Percentiles rank a stretch among this genome's conserved stretches.
These are phyloP conservation scores for Leptura quadrifasciata DNA, from an alignment of 2,888 invertebrate species.

Conservation along the genomic window DNA sequence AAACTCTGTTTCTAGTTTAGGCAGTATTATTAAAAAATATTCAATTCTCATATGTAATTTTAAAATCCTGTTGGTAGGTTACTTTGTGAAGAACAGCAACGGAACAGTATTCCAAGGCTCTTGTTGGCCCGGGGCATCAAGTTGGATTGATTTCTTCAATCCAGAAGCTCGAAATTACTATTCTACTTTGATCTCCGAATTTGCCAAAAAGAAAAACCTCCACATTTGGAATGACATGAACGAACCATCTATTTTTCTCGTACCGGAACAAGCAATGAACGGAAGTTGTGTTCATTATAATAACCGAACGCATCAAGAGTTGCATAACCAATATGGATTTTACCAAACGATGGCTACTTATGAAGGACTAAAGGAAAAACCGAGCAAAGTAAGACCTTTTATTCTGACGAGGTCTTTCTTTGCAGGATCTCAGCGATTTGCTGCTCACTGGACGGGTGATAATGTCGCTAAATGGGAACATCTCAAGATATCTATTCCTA, in stretches of 20 bases:
- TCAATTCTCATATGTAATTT: not conserved
- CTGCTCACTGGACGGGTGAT: constrained; percentile 97
- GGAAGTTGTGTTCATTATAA: constrained; percentile 78
- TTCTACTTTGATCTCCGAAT: constrained; percentile 71
- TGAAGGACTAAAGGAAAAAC: constrained; percentile 75
- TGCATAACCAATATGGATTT: constrained; percentile 93
- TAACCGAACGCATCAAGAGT: constrained; percentile 88
- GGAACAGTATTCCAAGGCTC: constrained; percentile 90
- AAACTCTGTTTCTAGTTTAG: no score
- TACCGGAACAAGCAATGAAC: constrained; percentile 76
- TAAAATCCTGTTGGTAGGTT: constrained; percentile 81
- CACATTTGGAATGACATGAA: constrained; percentile 98
- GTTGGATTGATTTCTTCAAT: constrained; percentile 71
- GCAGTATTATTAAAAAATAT: no score
- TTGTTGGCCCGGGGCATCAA: constrained; percentile 45
- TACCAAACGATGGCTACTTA: constrained; percentile 78
- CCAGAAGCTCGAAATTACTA: constrained; percentile 89
- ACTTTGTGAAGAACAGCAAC: constrained; percentile 90
- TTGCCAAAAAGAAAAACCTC: constrained; percentile 80
- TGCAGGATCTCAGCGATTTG: constrained; percentile 91
- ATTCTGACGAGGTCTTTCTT: constrained; percentile 91
- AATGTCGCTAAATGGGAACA: constrained; percentile 95
- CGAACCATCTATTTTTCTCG: constrained; percentile 97
- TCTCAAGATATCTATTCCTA: constrained; percentile 87
- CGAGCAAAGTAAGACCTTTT: constrained; percentile 87